Percentiles rank a stretch among this genome's conserved stretches.
phyloP scores from a whole-genome alignment of 2,797 vertebrate genomes.

The Sphaeramia orbicularis region DNA sequence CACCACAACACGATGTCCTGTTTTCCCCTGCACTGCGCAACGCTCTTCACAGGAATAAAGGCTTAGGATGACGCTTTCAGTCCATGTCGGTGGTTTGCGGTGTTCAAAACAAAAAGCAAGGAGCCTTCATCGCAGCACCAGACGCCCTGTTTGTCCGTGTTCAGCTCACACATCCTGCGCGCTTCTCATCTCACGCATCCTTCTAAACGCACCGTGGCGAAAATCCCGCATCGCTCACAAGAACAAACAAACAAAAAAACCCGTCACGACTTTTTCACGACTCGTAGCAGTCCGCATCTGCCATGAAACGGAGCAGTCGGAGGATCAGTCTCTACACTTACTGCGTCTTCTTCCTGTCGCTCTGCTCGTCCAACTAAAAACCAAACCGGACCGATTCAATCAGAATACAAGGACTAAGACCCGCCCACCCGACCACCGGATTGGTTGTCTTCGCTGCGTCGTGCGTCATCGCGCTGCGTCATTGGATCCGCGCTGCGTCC shows the following conservation, averaged over 20 bases:
- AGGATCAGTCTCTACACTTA: slow-evolving; percentile 26
- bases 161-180: slow-evolving; percentile 73
- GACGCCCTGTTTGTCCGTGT: slow-evolving; percentile 75
- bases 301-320: slow-evolving; percentile 9
- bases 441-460: slow-evolving; percentile 58
- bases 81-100: too few relatives aligned
- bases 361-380: slow-evolving; percentile 70
- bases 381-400: slow-evolving; percentile 77
- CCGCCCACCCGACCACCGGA: slow-evolving; percentile 59
- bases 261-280: slow-evolving; percentile 36
- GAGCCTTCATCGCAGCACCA: slow-evolving; percentile 64
- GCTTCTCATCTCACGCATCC: slow-evolving; percentile 65
- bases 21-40: slow-evolving; percentile 87
- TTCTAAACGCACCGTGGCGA: slow-evolving; percentile 26
- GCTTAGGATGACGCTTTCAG: slow-evolving; percentile 30
- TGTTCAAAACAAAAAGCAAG: slow-evolving; percentile 68
- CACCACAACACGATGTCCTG: slow-evolving; percentile 54
- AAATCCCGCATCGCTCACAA: slow-evolving; percentile 36
- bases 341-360: slow-evolving; percentile 45
- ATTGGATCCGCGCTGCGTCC: slow-evolving; percentile 61
- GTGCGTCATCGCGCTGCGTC: neutral
- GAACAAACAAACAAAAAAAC: slow-evolving; percentile 8
- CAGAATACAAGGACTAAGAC: slow-evolving; percentile 42
- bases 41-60: slow-evolving; percentile 53
- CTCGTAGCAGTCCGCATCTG: too few relatives aligned